A percentile compares a stretch with the other conserved stretches of the same genome.
phyloP scores from a whole-genome alignment of 2,888 invertebrate species.

The Thalpophila matura region DNA sequence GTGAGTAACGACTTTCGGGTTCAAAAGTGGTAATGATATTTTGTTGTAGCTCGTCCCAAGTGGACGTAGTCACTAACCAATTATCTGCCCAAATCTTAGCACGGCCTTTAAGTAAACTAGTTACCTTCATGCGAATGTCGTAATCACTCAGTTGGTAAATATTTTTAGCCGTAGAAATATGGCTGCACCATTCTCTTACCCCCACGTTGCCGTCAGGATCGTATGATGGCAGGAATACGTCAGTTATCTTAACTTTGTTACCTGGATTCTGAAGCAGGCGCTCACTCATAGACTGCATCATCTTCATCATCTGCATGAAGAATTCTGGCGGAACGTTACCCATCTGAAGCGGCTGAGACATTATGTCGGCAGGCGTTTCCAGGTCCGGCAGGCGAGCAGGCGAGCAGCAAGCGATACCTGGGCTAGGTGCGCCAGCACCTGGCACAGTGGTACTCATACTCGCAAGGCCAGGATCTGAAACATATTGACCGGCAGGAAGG shows the following conservation, averaged over 20 bases:
- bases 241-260: not conserved
- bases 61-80: not conserved
- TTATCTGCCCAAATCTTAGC: constrained; percentile 4
- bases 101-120: not conserved
- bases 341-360: too few relatives aligned
- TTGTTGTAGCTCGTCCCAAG: not conserved
- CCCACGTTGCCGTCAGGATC: not conserved
- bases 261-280: too few relatives aligned
- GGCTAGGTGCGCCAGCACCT: too few relatives aligned
- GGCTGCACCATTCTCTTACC: constrained; percentile 8
- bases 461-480: too few relatives aligned
- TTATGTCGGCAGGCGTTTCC: too few relatives aligned
- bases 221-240: constrained; percentile 2
- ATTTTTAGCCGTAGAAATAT: constrained; percentile 3
- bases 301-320: too few relatives aligned
- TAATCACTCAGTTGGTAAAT: constrained; percentile 2
- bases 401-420: too few relatives aligned
- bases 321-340: too few relatives aligned
- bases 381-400: too few relatives aligned
- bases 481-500: too few relatives aligned
- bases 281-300: too few relatives aligned
- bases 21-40: constrained; percentile 5
- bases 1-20: constrained; percentile 1
- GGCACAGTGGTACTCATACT: too few relatives aligned
- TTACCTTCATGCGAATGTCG: not conserved